Base-by-base conservation (phyloP, 2,113 vertebrate genomes). In the Phainopepla nitens region DNA sequence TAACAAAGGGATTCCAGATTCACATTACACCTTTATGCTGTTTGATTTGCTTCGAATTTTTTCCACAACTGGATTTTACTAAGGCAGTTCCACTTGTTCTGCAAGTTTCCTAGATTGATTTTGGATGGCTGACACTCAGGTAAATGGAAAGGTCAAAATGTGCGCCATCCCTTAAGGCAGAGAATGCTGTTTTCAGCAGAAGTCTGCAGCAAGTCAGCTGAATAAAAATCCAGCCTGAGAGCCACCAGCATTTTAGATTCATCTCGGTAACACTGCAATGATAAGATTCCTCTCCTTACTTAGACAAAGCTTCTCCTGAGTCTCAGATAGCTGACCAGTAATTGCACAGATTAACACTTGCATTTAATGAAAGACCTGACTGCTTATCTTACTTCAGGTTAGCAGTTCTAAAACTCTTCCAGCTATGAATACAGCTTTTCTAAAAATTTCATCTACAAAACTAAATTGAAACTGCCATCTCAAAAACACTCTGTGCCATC, bases 161-260 rank as follows among this genome's bases (percentile, higher is more conserved):
- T 72, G 31, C 16, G 4, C 42, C 35, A 57, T 61, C 70, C 90
- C 64, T 83, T 51, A 61, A 95, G 44, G 29, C 54, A 5, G 25
- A 89, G 42, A 89, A 80, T 90, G 94, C 89, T 95, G 80, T 70
- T 96, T 96, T 95, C 96, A 97, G 96, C 91, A 87, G 29, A 85
- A 80, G 50, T 61, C 54, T 45, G 47, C 87, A 83, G 80, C 24
- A 39, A 50, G 41, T 93, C 88, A 94, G 92, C 90, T 90, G 82
- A 94, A 88, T 33, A 25, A 89, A 91, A 94, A 93, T 45, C 35
- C 80, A 68, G 47, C 21, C 9, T 28, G 20, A 95, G 72, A 93
- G 45, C 39, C 79, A 54, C 60, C 65, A 44, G 68, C 28, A 19
- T 64, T 87, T 71, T 54, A 66, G 42, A 79, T 18, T 75, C 49